Evolutionary conservation across 2,797 vertebrate species (phyloP), one percentile per base, ranked within the genome.

Genomic region (Phyllotis vaccarum): DNA sequence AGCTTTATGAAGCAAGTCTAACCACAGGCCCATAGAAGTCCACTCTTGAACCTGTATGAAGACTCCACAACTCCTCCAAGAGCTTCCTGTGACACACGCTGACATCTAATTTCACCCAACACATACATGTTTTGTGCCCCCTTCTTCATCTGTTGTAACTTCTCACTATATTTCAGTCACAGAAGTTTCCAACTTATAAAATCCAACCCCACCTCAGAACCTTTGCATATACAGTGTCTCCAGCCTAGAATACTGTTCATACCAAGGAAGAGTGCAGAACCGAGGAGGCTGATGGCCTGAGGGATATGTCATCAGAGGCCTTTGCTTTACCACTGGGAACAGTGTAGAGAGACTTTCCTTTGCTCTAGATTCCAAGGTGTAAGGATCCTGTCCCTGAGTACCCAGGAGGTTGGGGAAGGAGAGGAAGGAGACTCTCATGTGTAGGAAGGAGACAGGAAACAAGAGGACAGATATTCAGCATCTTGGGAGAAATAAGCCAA

Each of bases 1-100:
- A 40, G 56, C 10, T 6, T 4, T 29, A 27, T 5, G 3, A 16
- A 21, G 40, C 49, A 37, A 74, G 43, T n/a, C 10, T 13, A 2
- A 6, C 19, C 2, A 0, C 1, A 52, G 13, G 68, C 49, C 37
- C 3, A 21, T 0, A n/a, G 70, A 94, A 37, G 29, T 11, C 34
- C 12, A 34, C 29, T 75, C 40, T 34, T 1, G 34, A 72, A 66
- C 43, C 34, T 3, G 10, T 37, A 60, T 43, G 54, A 86, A 21
- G 89, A 31, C 13, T 49, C 34, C 12, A 22, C 0, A 22, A 3
- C 5, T 17, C 27, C 14, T 79, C 27, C 40, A 49, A 72, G 43
- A 64, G 43, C 40, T 70, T 81, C 68, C 72, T 6, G 17, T 1
- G 31, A 49, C 16, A 3, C 34, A 78, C 7, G 27, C 66, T 79